Percentiles rank a stretch among this genome's conserved stretches.
phyloP scores from a whole-genome alignment of 2,113 vertebrate species.

The Sebastes fasciatus region DNA sequence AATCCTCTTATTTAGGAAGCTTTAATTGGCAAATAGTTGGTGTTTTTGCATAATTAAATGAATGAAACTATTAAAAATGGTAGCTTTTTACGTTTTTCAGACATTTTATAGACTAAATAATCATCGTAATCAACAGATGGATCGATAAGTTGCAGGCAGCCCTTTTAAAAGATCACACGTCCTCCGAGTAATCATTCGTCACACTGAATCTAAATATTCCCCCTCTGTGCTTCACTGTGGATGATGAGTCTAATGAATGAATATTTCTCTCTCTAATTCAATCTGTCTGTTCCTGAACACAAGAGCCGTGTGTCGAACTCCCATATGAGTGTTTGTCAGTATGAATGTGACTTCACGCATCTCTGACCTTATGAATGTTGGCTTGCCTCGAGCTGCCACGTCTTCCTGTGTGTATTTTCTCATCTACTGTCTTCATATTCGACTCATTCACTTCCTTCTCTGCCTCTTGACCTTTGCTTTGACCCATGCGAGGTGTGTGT shows the following conservation, averaged over 20 bases:
- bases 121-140: neutral
- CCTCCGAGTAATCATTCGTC: neutral
- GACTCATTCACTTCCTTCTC: conserved; percentile 52
- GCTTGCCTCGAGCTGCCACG: neutral
- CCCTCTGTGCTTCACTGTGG: neutral
- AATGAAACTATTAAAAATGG: neutral
- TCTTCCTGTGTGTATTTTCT: conserved; percentile 11
- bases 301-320: conserved; percentile 50
- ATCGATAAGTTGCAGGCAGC: neutral
- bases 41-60: neutral
- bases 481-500: conserved; percentile 63
- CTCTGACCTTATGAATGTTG: neutral
- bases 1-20: no score
- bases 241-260: neutral
- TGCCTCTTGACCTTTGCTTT: conserved; percentile 64
- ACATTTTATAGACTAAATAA: neutral
- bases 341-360: neutral
- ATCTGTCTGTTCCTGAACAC: conserved; percentile 55
- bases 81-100: neutral
- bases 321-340: conserved; percentile 28
- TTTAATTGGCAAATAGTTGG: neutral
- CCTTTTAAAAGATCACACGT: neutral
- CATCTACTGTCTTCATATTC: conserved; percentile 23
- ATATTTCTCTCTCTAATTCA: neutral
- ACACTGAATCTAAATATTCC: neutral